These are phyloP conservation scores for Adelphocoris suturalis DNA, from an alignment of 2,888 invertebrate genomes.

Conservation along the genomic window DNA sequence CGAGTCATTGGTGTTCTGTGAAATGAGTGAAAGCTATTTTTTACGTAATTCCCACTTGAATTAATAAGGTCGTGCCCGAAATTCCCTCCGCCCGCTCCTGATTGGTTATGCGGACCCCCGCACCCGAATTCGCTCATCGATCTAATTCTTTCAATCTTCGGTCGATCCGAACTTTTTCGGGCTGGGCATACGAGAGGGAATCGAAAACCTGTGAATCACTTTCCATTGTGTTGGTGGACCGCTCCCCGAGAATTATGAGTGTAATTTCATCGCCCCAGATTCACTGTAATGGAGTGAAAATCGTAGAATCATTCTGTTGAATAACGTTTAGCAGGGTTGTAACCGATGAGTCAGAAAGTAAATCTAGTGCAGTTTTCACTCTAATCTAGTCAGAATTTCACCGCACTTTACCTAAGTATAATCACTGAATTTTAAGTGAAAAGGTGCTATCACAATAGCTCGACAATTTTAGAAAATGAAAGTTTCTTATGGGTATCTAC, in stretches of 20 bases:
- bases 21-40: not conserved
- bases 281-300: not conserved
- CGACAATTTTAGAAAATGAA: too few relatives aligned
- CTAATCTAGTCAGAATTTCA: too few relatives aligned
- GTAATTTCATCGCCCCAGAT: not conserved
- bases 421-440: too few relatives aligned
- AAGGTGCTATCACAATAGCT: too few relatives aligned
- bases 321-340: not conserved
- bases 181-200: not conserved
- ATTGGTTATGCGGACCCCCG: not conserved
- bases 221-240: not conserved
- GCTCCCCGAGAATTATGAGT: not conserved
- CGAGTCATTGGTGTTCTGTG: not conserved
- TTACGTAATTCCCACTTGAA: not conserved
- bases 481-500: too few relatives aligned
- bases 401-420: too few relatives aligned
- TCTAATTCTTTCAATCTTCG: not conserved
- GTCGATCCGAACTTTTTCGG: too few relatives aligned
- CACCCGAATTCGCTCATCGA: slow-evolving; percentile 14
- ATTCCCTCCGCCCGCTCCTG: not conserved
- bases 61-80: not conserved
- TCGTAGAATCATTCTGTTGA: not conserved
- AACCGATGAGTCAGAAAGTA: too few relatives aligned
- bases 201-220: not conserved
- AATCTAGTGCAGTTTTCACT: too few relatives aligned